Conservation (phyloP, 1,140 invertebrate species). For the Leguminivora glycinivorella region DNA sequence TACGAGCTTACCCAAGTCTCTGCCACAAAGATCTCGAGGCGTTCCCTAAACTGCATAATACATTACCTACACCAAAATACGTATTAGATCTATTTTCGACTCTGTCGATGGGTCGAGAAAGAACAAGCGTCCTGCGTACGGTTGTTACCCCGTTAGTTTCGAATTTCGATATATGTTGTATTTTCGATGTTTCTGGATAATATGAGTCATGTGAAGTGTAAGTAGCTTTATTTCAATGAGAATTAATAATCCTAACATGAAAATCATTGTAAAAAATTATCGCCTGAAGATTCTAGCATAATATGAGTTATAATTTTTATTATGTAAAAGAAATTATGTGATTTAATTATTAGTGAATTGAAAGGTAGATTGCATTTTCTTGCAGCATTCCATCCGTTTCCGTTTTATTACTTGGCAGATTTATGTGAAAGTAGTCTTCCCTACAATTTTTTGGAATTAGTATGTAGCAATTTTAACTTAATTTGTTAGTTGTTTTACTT, state of each 20-base stretch:
- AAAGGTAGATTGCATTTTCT: constrained; percentile 21
- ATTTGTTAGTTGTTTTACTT: constrained; percentile 46
- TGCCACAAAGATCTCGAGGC: neutral
- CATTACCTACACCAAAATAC: constrained; percentile 16
- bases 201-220: neutral
- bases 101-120: neutral
- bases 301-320: neutral
- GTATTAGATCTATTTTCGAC: neutral
- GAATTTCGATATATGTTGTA: constrained; percentile 11
- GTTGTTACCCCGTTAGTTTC: neutral
- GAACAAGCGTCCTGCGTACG: neutral
- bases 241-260: neutral
- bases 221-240: neutral
- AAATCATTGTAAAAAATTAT: neutral
- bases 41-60: constrained; percentile 14
- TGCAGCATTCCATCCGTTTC: constrained; percentile 37
- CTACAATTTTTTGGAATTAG: constrained; percentile 46
- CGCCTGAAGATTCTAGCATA: neutral
- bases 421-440: constrained; percentile 53
- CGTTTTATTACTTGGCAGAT: neutral
- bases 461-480: constrained; percentile 34
- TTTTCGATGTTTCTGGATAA: constrained; percentile 1
- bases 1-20: constrained; percentile 14
- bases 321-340: neutral
- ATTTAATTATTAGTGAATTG: neutral